phyloP scores from a whole-genome alignment of 2,113 vertebrate species.

The Leucopternis melanops region DNA sequence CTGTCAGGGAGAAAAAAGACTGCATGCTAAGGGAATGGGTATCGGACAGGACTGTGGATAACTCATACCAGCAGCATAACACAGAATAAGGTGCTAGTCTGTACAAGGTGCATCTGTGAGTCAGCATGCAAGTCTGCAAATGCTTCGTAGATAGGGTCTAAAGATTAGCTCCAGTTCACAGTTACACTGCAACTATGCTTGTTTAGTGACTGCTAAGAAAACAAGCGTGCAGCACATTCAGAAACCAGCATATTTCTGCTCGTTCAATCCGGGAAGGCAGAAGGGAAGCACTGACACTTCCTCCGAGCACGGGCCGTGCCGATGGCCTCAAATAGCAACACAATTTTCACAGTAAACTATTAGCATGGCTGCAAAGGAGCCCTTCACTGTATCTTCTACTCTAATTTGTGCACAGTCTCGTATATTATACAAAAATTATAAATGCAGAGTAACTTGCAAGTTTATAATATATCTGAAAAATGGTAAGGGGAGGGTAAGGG shows the following conservation, averaged over 20 bases:
- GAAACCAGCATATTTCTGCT: not conserved
- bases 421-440: not conserved
- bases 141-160: not conserved
- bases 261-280: too few relatives aligned
- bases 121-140: not conserved
- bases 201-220: not conserved
- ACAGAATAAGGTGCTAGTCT: not conserved
- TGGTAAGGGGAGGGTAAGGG: not conserved
- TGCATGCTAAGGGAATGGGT: not conserved
- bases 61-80: not conserved
- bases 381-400: not conserved
- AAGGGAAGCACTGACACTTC: not conserved
- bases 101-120: not conserved
- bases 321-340: not conserved
- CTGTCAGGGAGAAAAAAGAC: not conserved
- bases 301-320: not conserved
- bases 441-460: not conserved
- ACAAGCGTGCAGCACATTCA: not conserved
- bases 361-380: not conserved
- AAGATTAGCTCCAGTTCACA: not conserved
- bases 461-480: not conserved
- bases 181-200: too few relatives aligned
- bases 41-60: not conserved
- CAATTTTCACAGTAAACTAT: not conserved
- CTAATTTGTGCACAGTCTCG: too few relatives aligned